Evolutionary conservation across 2,797 vertebrate genomes (phyloP).

Genomic region (Chiloscyllium punctatum): DNA sequence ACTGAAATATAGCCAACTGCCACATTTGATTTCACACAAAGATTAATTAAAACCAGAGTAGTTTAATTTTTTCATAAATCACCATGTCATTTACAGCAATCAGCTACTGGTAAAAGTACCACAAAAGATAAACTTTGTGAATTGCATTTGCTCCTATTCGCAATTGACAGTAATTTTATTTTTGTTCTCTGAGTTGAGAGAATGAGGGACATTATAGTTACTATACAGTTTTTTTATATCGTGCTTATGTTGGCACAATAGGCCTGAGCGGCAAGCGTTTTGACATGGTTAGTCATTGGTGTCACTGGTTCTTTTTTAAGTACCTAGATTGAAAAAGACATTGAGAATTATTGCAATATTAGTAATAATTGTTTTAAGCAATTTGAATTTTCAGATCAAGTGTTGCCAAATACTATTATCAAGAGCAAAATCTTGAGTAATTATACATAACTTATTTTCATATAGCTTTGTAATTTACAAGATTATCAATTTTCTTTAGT

Average conservation of each 20-base stretch:
- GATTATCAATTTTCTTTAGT: neutral
- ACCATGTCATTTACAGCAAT: neutral
- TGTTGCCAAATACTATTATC: neutral
- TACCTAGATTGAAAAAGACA: neutral
- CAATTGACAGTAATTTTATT: neutral
- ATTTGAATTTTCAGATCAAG: neutral
- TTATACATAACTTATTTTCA: neutral
- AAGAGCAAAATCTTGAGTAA: neutral
- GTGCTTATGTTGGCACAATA: neutral
- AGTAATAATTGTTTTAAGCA: neutral
- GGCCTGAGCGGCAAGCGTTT: neutral
- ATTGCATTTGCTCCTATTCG: neutral
- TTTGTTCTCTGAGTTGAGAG: neutral
- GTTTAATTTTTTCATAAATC: neutral
- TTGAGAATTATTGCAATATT: neutral
- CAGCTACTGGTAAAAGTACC: neutral
- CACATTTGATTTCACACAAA: neutral
- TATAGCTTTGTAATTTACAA: neutral
- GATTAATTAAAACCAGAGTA: neutral
- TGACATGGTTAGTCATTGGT: neutral
- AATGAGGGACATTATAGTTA: neutral
- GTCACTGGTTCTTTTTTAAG: neutral
- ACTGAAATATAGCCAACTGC: slow-evolving; percentile 6
- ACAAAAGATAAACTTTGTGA: neutral
- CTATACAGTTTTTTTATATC: neutral